Conservation (phyloP, 2,797 vertebrate species). For the Bryconaethiops microstoma region DNA sequence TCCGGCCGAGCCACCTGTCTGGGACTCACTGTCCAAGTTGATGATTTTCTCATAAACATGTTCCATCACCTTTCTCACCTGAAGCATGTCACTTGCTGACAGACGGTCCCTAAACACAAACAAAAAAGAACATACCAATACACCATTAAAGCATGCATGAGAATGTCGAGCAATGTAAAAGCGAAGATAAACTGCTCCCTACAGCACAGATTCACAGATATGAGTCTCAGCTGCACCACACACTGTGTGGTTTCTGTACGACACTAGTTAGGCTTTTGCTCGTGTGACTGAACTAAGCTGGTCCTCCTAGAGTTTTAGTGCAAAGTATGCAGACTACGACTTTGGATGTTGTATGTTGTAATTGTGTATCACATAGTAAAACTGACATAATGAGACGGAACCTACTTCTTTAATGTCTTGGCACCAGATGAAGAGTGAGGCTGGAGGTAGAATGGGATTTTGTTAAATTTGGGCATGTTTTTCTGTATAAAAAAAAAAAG, state of each 20-base stretch:
- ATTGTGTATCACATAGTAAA: not conserved
- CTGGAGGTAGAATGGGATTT: slow-evolving; percentile 93
- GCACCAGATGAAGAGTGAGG: slow-evolving; percentile 89
- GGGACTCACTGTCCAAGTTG: slow-evolving; percentile 86
- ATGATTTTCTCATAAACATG: slow-evolving; percentile 90
- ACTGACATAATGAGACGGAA: slow-evolving; percentile 42
- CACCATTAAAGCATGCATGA: not conserved
- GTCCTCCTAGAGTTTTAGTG: not conserved
- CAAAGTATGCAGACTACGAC: not conserved
- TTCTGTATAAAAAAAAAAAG: slow-evolving; percentile 75
- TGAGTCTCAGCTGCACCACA: no score
- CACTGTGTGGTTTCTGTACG: no score
- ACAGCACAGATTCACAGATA: no score
- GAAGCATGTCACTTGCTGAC: slow-evolving; percentile 89
- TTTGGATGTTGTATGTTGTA: not conserved
- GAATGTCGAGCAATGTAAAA: no score
- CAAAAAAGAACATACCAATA: not conserved
- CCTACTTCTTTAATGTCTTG: slow-evolving; percentile 90
- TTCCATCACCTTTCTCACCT: slow-evolving; percentile 89
- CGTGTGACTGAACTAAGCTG: not conserved
- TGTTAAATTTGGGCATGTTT: slow-evolving; percentile 94
- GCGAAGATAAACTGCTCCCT: no score
- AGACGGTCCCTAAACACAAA: slow-evolving; percentile 76
- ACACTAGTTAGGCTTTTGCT: no score
- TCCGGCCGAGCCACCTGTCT: slow-evolving; percentile 84